Evolutionary conservation across 2,113 vertebrate species (phyloP).

Genomic region (Nycticryphes semicollaris): DNA sequence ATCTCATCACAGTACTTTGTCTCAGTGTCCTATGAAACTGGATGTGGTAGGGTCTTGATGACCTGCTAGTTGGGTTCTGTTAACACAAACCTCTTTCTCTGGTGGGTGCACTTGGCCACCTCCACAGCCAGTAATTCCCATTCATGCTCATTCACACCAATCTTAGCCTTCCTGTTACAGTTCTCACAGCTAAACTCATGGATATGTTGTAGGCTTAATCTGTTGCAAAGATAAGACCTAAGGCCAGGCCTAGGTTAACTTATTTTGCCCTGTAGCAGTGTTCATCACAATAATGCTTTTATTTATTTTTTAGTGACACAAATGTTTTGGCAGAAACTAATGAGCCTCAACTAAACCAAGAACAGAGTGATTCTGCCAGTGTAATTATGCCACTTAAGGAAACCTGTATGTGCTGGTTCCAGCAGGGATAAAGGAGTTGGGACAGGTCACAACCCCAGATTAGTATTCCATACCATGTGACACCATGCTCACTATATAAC

Average conservation of each 20-base stretch:
- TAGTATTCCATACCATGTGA: neutral
- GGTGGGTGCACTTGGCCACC: neutral
- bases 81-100: neutral
- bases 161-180: neutral
- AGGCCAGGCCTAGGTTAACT: neutral
- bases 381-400: neutral
- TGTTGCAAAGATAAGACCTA: neutral
- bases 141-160: neutral
- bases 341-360: neutral
- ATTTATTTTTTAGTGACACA: neutral
- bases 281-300: neutral
- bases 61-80: neutral
- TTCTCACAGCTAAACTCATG: neutral
- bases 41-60: neutral
- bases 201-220: neutral
- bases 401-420: neutral
- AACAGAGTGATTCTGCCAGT: neutral
- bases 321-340: neutral
- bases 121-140: neutral
- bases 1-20: neutral
- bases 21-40: neutral
- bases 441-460: neutral
- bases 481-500: neutral
- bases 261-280: neutral
- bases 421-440: neutral